Evolutionary conservation across 2,113 vertebrate genomes (phyloP).

Genomic region (Macrotus californicus): DNA sequence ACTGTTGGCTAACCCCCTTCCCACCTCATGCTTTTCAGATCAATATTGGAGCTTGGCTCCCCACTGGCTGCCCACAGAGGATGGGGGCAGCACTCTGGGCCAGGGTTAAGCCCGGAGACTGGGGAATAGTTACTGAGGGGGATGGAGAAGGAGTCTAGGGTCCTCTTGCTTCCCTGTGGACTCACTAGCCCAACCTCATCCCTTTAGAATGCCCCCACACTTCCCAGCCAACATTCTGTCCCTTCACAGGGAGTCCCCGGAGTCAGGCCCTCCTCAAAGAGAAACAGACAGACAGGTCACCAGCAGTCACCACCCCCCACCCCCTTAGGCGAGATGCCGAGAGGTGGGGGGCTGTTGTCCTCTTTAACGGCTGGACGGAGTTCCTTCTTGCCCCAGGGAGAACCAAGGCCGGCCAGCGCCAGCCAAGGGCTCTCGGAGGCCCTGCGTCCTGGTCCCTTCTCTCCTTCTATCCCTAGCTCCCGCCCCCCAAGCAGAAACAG

Average conservation of each 20-base stretch:
- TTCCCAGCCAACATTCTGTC: neutral
- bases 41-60: slow-evolving; percentile 61
- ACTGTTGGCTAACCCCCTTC: slow-evolving; percentile 66
- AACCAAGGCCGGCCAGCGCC: neutral
- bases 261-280: neutral
- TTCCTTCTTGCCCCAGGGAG: slow-evolving; percentile 30
- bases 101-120: slow-evolving; percentile 21
- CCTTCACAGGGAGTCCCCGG: neutral
- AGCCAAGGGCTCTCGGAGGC: slow-evolving; percentile 17
- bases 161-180: neutral
- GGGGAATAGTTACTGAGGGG: neutral
- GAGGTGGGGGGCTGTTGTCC: neutral
- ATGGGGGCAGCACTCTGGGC: slow-evolving; percentile 41
- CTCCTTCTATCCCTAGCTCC: neutral
- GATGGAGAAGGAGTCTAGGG: neutral
- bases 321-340: neutral
- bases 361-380: neutral
- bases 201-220: neutral
- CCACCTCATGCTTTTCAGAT: slow-evolving; percentile 71
- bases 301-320: neutral
- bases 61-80: slow-evolving; percentile 54
- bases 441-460: neutral
- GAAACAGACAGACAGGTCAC: slow-evolving; percentile 9
- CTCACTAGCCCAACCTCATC: neutral
- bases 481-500: slow-evolving; percentile 53